A percentile compares a stretch with the other conserved stretches of the same genome.
Conservation (phyloP, 2,113 vertebrate species). For the Psettodes erumei region DNA sequence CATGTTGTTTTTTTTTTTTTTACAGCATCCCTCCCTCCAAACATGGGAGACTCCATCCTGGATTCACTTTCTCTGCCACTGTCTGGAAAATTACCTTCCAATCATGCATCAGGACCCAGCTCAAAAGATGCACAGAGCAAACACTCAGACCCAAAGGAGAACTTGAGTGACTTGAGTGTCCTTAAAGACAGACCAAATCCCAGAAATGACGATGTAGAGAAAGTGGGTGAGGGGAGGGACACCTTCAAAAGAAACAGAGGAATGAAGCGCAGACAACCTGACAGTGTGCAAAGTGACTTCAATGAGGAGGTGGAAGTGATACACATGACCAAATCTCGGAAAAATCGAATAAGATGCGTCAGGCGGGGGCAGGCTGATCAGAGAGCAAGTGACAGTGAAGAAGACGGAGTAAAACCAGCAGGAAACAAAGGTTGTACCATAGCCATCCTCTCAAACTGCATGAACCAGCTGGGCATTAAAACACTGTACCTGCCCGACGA, state of each 20-base stretch:
- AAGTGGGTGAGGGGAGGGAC: not conserved
- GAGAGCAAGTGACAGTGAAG: not conserved
- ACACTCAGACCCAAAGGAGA: not conserved
- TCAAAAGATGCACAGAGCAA: not conserved
- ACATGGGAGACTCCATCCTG: slow-evolving; percentile 80
- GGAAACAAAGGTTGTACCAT: not conserved
- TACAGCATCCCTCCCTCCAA: slow-evolving; percentile 74
- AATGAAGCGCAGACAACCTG: slow-evolving; percentile 46
- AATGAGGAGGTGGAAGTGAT: slow-evolving; percentile 31
- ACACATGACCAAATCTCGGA: not conserved
- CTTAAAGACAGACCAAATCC: slow-evolving; percentile 26
- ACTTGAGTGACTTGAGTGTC: slow-evolving; percentile 13
- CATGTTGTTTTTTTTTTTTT: not conserved
- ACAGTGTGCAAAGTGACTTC: slow-evolving; percentile 7
- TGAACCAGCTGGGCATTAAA: slow-evolving; percentile 15
- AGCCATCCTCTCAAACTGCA: not conserved
- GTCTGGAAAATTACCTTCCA: slow-evolving; percentile 70
- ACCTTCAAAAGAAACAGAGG: not conserved
- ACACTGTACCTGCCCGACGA: slow-evolving; percentile 35
- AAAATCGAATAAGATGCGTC: not conserved
- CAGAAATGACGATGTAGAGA: not conserved
- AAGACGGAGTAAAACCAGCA: not conserved
- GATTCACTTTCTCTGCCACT: slow-evolving; percentile 78
- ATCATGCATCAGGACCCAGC: slow-evolving; percentile 28
- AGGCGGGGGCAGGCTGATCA: no score